These are phyloP conservation scores for Cairina moschata DNA, from an alignment of 2,113 vertebrate species.

Conservation along the genomic window DNA sequence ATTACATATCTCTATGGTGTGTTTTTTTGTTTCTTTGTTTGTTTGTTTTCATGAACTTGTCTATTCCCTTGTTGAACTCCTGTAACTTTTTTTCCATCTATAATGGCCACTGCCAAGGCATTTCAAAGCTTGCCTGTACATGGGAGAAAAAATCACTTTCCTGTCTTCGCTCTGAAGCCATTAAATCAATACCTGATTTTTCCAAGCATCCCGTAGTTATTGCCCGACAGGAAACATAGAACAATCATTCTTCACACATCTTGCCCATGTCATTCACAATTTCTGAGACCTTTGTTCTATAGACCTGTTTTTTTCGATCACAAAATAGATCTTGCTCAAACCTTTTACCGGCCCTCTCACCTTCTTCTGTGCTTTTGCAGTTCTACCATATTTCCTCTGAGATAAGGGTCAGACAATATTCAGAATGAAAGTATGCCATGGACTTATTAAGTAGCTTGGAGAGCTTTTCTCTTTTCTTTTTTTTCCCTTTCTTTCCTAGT, in stretches of 20 bases:
- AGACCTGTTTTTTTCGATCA: not conserved
- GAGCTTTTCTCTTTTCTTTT: not conserved
- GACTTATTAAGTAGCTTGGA: not conserved
- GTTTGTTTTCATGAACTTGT: not conserved
- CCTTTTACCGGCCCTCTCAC: not conserved
- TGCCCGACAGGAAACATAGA: not conserved
- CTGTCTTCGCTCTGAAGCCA: not conserved
- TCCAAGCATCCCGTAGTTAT: not conserved
- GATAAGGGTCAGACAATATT: not conserved
- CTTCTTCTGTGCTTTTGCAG: not conserved
- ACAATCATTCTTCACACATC: not conserved
- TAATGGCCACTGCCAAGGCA: not conserved
- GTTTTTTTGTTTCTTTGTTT: not conserved
- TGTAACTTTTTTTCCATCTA: not conserved
- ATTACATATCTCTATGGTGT: not conserved
- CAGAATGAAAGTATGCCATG: not conserved
- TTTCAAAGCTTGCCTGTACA: not conserved
- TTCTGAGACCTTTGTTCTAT: not conserved
- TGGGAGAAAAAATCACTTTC: not conserved
- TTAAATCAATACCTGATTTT: not conserved
- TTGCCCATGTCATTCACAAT: not conserved
- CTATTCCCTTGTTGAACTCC: not conserved
- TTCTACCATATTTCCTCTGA: not conserved
- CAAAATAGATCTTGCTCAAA: not conserved
- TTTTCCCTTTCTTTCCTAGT: not conserved